phyloP scores from a whole-genome alignment of 2,888 invertebrate species.

The Ligdia adustata region DNA sequence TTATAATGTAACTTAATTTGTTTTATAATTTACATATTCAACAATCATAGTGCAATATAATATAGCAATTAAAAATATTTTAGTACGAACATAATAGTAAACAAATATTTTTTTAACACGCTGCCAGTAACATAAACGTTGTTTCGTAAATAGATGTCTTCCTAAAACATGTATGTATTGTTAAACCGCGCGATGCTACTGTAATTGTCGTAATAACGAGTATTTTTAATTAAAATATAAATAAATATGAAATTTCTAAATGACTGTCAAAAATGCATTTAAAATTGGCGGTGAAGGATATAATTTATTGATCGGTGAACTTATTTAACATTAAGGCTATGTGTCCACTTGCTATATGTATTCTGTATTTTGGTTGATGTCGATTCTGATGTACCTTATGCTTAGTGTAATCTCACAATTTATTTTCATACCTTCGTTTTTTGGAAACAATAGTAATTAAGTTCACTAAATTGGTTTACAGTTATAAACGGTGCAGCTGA shows the following conservation, averaged over 20 bases:
- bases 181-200: constrained; percentile 51
- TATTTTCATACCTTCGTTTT: too few relatives aligned
- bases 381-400: too few relatives aligned
- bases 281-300: constrained; percentile 60
- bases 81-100: constrained; percentile 6
- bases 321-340: constrained; percentile 38
- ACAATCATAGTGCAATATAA: too few relatives aligned
- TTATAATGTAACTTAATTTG: too few relatives aligned
- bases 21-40: too few relatives aligned
- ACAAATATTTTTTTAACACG: constrained; percentile 7
- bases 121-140: neutral
- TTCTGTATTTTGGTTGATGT: too few relatives aligned
- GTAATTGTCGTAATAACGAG: constrained; percentile 58
- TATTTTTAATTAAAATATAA: constrained; percentile 36
- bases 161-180: constrained; percentile 25
- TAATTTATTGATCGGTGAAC: constrained; percentile 63
- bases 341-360: constrained; percentile 36
- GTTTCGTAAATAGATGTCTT: constrained; percentile 45
- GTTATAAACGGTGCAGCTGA: too few relatives aligned
- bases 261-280: constrained; percentile 77
- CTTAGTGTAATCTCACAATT: too few relatives aligned
- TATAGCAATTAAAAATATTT: constrained; percentile 8
- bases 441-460: too few relatives aligned
- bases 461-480: too few relatives aligned
- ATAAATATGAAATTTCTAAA: constrained; percentile 43